phyloP scores from a whole-genome alignment of 2,113 vertebrate genomes.

The Saimiri boliviensis region DNA sequence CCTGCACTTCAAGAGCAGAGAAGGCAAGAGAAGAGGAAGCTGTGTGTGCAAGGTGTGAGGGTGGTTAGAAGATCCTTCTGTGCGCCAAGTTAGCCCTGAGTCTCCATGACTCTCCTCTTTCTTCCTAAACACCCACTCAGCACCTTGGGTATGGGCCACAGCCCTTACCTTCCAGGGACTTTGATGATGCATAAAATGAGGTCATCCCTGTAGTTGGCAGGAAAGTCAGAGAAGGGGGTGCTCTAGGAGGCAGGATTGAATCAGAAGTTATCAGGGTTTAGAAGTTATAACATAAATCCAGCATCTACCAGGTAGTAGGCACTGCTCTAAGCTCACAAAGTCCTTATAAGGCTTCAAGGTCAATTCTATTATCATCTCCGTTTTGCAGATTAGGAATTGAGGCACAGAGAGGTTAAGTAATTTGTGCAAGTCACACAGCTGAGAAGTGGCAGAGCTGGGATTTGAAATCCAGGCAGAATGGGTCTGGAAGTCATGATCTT shows the following conservation, averaged over 20 bases:
- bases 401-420: not conserved
- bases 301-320: not conserved
- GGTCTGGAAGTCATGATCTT: not conserved
- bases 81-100: not conserved
- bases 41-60: too few species aligned
- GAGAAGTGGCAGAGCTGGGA: not conserved
- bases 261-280: not conserved
- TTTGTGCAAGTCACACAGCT: not conserved
- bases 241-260: not conserved
- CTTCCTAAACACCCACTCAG: not conserved
- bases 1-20: not conserved
- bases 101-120: not conserved
- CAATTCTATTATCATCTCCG: not conserved
- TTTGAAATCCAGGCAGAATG: not conserved
- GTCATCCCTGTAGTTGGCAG: not conserved
- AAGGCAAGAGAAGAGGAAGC: not conserved
- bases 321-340: accelerated
- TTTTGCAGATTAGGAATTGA: not conserved
- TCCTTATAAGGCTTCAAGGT: not conserved
- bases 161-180: not conserved
- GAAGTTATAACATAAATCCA: not conserved
- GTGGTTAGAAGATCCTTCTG: not conserved
- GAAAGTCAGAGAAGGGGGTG: not conserved
- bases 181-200: not conserved
- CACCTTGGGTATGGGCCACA: not conserved